Percentiles rank a stretch among this genome's conserved stretches.
These are phyloP conservation scores for Mesocricetus auratus DNA, from an alignment of 2,113 vertebrate genomes.

Conservation along the genomic window DNA sequence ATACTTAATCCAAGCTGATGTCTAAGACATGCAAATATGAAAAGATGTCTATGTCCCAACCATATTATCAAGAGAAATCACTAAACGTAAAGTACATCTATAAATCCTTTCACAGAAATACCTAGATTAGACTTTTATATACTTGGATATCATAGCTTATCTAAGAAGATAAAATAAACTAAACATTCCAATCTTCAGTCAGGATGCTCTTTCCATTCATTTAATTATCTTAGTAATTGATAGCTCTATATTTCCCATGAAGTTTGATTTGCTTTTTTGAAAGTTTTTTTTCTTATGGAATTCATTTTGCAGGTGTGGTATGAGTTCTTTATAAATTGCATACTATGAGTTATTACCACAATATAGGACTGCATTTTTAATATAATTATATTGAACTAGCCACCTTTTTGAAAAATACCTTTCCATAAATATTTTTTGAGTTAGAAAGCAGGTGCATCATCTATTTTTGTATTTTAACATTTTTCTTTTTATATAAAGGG, in stretches of 20 bases:
- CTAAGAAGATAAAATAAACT: background rate
- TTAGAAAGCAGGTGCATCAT: constrained; percentile 21
- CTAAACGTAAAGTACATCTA: background rate
- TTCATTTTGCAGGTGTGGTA: constrained; percentile 38
- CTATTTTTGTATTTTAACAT: constrained; percentile 50
- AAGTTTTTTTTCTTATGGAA: background rate
- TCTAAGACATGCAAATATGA: background rate
- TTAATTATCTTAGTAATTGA: background rate
- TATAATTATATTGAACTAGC: constrained; percentile 45
- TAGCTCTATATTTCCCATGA: background rate
- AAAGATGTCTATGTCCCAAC: background rate
- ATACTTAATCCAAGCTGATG: background rate
- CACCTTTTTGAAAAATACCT: constrained; percentile 35
- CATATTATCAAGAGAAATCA: background rate
- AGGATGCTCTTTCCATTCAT: background rate
- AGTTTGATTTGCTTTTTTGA: constrained; percentile 18
- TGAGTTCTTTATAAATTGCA: constrained; percentile 5
- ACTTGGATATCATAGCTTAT: background rate
- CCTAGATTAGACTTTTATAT: background rate
- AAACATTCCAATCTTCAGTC: background rate
- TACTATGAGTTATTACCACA: background rate
- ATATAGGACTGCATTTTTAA: constrained; percentile 24
- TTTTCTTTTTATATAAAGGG: constrained; percentile 55
- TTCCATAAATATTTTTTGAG: constrained; percentile 49
- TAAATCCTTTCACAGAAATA: background rate